phyloP scores from a whole-genome alignment of 2,113 vertebrate species.

The Hippocampus comes region DNA sequence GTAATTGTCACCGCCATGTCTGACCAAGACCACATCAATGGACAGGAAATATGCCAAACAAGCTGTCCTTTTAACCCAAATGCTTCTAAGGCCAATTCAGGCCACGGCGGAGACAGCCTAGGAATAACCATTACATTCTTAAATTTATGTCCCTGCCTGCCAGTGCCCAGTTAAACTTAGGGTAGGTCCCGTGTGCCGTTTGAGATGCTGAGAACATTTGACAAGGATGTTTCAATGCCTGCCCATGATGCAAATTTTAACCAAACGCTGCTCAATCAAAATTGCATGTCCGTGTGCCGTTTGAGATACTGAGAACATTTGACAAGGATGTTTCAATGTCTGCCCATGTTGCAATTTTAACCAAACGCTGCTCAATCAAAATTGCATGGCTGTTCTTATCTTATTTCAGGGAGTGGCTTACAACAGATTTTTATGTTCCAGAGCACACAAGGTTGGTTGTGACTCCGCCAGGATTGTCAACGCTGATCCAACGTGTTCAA shows the following conservation, averaged over 20 bases:
- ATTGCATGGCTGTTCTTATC: neutral
- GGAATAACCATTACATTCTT: slow-evolving; percentile 54
- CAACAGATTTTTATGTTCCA: neutral
- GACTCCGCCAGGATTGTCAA: too few relatives aligned
- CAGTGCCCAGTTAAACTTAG: slow-evolving; percentile 15
- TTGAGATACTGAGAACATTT: slow-evolving; percentile 63
- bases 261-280: too few relatives aligned
- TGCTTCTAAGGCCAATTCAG: slow-evolving; percentile 46
- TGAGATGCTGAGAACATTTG: slow-evolving; percentile 64
- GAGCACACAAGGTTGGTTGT: neutral
- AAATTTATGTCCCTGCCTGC: slow-evolving; percentile 47
- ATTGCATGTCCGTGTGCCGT: slow-evolving; percentile 11
- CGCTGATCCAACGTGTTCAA: too few relatives aligned
- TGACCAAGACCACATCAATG: slow-evolving; percentile 62
- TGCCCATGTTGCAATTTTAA: neutral
- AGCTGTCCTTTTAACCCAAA: slow-evolving; percentile 45
- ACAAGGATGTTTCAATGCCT: neutral
- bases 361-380: neutral
- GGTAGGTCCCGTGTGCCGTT: slow-evolving; percentile 7
- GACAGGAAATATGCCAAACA: slow-evolving; percentile 45
- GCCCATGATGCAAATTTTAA: neutral
- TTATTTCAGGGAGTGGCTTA: neutral
- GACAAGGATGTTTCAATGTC: slow-evolving; percentile 1
- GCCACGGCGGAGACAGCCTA: slow-evolving; percentile 57
- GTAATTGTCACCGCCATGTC: slow-evolving; percentile 52